Conservation (phyloP, 2,888 invertebrate genomes). For the Ectemnius lituratus region DNA sequence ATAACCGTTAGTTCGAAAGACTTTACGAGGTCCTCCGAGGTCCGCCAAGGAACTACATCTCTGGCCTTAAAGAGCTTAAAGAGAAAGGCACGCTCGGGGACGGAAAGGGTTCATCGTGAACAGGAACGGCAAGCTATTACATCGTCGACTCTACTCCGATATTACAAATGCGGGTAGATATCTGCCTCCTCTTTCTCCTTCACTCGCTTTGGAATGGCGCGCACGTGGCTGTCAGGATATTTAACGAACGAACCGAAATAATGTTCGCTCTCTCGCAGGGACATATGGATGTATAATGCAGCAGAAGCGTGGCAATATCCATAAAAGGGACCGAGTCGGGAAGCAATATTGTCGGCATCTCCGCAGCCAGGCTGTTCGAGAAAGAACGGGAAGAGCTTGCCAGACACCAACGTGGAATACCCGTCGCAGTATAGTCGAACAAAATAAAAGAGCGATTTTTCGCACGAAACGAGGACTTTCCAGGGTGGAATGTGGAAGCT, state of each 20-base stretch:
- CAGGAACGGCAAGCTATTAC: no score
- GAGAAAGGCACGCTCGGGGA: not conserved
- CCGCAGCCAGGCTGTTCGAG: slow-evolving; percentile 51
- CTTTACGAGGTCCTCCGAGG: slow-evolving; percentile 29
- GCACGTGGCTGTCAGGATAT: slow-evolving; percentile 1
- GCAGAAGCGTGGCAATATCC: slow-evolving; percentile 72
- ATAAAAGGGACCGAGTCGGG: slow-evolving; percentile 72
- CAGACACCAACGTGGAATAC: slow-evolving; percentile 44
- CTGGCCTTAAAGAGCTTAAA: not conserved
- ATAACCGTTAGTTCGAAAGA: slow-evolving; percentile 18
- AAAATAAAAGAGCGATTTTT: slow-evolving; percentile 49
- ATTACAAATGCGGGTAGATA: not conserved
- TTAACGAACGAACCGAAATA: slow-evolving; percentile 24
- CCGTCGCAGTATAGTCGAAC: slow-evolving; percentile 21
- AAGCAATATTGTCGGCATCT: slow-evolving; percentile 76
- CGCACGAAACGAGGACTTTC: slow-evolving; percentile 29
- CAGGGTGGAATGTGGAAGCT: slow-evolving; percentile 36
- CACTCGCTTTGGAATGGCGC: not conserved
- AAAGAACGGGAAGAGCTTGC: slow-evolving; percentile 37
- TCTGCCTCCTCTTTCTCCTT: not conserved
- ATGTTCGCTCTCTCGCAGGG: slow-evolving; percentile 8
- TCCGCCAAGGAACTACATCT: not conserved
- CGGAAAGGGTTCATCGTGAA: not conserved
- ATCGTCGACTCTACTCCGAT: no score
- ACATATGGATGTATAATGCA: slow-evolving; percentile 45